Percentiles rank a stretch among this genome's conserved stretches.
phyloP scores from a whole-genome alignment of 2,113 vertebrate genomes.

The Boleophthalmus pectinirostris region DNA sequence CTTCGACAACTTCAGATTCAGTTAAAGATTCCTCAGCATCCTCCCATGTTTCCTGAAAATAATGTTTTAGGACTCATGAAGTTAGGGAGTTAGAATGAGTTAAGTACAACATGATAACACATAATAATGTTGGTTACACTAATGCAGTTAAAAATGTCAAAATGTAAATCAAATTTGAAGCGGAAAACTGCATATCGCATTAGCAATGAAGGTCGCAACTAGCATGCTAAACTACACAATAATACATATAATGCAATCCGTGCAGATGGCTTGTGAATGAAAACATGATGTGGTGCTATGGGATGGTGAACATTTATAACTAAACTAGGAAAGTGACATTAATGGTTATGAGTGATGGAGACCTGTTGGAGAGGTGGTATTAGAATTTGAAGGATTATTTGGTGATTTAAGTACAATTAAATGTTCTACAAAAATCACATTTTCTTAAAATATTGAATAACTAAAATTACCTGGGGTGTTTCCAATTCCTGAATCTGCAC shows the following conservation, averaged over 20 bases:
- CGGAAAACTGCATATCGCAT: background rate
- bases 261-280: background rate
- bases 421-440: background rate
- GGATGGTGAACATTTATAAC: background rate
- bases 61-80: constrained; percentile 1
- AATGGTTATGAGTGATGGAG: background rate
- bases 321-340: background rate
- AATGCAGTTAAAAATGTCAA: background rate
- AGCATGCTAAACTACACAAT: background rate
- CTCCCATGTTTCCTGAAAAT: constrained; percentile 12
- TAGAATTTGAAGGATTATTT: background rate
- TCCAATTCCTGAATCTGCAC: background rate
- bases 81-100: constrained; percentile 6
- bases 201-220: background rate
- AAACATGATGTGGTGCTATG: background rate
- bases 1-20: constrained; percentile 13
- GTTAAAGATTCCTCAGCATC: constrained; percentile 2
- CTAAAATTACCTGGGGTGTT: constrained; percentile 31
- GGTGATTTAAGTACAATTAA: background rate
- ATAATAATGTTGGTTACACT: background rate
- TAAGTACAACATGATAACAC: background rate
- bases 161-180: background rate
- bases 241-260: background rate
- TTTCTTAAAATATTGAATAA: background rate
- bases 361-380: background rate